phyloP scores from a whole-genome alignment of 1,140 invertebrate genomes.

The Nephila pilipes region DNA sequence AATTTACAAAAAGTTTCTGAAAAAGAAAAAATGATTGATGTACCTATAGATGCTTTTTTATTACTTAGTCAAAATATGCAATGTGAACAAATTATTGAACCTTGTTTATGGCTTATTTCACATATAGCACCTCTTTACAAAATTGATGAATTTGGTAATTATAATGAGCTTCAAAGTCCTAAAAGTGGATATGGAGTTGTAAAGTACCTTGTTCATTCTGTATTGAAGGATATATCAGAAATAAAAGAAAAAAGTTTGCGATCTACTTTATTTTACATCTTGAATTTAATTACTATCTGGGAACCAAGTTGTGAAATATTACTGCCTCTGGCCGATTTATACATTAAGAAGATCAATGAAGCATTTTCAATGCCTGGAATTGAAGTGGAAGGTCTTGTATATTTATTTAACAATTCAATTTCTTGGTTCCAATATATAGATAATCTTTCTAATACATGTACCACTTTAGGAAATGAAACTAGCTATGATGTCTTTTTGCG shows the following conservation, averaged over 20 bases:
- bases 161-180: not conserved
- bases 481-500: conserved; percentile 61
- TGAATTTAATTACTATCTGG: conserved; percentile 48
- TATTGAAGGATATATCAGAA: not conserved
- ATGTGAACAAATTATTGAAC: not conserved
- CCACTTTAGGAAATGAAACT: not conserved
- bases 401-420: conserved; percentile 7
- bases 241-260: conserved; percentile 16
- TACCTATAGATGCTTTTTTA: conserved; percentile 31
- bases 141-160: conserved; percentile 9
- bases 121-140: conserved; percentile 56
- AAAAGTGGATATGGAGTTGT: conserved; percentile 53
- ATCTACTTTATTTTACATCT: conserved; percentile 10
- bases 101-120: conserved; percentile 54
- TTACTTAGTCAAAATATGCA: not conserved
- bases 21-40: not conserved
- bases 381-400: conserved; percentile 10
- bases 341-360: conserved; percentile 64
- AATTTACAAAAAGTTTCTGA: not conserved
- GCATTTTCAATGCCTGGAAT: not conserved
- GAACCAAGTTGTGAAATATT: conserved; percentile 62
- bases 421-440: conserved; percentile 51
- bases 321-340: conserved; percentile 57
- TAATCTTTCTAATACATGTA: not conserved
- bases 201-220: conserved; percentile 41